Base-by-base conservation (phyloP, 2,888 invertebrate genomes). In the Hydroisotoma schaefferi region DNA sequence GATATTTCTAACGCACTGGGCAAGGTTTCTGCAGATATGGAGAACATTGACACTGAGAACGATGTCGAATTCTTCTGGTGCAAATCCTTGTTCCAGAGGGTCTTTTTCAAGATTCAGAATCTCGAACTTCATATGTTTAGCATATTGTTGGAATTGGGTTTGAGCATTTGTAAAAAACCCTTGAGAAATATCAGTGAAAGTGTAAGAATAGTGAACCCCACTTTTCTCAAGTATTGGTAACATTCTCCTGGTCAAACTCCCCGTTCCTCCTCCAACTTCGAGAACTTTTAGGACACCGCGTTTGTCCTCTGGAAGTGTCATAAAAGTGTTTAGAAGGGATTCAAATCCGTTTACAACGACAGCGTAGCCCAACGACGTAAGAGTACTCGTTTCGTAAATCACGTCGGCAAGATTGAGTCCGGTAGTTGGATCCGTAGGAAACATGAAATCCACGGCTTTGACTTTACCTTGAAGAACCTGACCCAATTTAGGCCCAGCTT, bases 151-250 rank as follows among this genome's bases (percentile, higher is more conserved):
- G 40, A 62, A 62, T 8, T 33, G 33, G 1, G 43, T 37, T 20
- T 58, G 44, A 8, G 61, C 57, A 8, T 20, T 15, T 23, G 48
- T 20, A n/a, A 62, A 49, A 18, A 57, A 53, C 1, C 37, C 51
- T 12, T 49, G 18, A 0, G 61, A 62, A n/a, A 62, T 55, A 20
- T 62, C 61, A 2, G 61, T 62, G 46, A 38, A 62, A 1, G 57
- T 58, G 55, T 58, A 62, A 20, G 46, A 20, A 23, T 44, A 62
- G 12, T 23, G 37, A 10, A 58, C 15, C 1, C 20, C 28, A n/a
- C 44, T 12, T 15, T 55, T 33, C 12, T 54, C 46, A 12, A 62
- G 28, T 12, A 46, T 46, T 2, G 27, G n/a, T 18, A 62, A 37
- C 12, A 54, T 8, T 8, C 28, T 25, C 1, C 20, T 26, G 2